Conservation (phyloP, 64 coral and sea anemone genomes). For the Anthopleura sola region DNA sequence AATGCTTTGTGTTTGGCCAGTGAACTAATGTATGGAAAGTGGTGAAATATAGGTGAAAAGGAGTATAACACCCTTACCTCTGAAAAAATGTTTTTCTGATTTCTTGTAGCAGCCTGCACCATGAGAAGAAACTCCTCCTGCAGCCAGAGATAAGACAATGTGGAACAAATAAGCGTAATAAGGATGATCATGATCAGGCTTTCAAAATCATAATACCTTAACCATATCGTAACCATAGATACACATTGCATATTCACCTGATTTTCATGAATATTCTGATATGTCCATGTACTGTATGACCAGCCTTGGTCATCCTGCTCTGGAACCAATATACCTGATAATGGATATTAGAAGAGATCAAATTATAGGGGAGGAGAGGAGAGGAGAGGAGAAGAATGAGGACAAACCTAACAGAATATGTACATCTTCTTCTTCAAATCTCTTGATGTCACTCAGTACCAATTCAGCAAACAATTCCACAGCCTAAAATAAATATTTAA, state of each 20-base stretch:
- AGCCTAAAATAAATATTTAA: conserved; percentile 18
- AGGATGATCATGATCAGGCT: not conserved
- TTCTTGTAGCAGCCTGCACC: conserved; percentile 22
- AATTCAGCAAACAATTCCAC: conserved; percentile 41
- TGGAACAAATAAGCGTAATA: not conserved
- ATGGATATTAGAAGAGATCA: not conserved
- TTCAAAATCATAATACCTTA: too few relatives aligned
- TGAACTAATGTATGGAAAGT: too few relatives aligned
- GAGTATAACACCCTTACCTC: not conserved
- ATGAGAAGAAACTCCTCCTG: conserved; percentile 45
- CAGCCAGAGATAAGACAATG: not conserved
- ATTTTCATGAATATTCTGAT: not conserved
- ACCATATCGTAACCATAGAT: too few relatives aligned
- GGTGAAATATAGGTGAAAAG: too few relatives aligned
- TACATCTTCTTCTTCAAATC: conserved; percentile 22
- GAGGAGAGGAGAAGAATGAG: not conserved
- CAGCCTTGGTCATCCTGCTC: not conserved
- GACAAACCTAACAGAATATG: conserved; percentile 56
- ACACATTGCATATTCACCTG: not conserved
- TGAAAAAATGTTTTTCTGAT: conserved; percentile 26
- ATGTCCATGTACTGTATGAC: not conserved
- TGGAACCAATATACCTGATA: not conserved
- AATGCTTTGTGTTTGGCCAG: too few relatives aligned
- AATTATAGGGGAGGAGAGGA: too few relatives aligned
- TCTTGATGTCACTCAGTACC: conserved; percentile 37